Conservation (phyloP, 2,888 invertebrate species). For the Mechanitis messenoides region DNA sequence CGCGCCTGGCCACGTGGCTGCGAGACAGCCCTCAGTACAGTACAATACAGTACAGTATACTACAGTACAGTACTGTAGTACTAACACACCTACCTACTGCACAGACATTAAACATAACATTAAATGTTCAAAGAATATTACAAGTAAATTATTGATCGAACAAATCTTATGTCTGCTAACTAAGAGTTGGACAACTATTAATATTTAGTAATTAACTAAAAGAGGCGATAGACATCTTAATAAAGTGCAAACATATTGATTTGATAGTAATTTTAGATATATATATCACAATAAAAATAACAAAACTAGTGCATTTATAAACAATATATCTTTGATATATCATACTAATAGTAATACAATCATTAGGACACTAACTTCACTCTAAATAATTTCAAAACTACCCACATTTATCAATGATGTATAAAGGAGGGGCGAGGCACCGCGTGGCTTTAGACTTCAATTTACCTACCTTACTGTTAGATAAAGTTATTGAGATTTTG, state of each 20-base stretch:
- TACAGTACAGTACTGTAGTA: not conserved
- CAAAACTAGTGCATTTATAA: no score
- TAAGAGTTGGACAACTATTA: no score
- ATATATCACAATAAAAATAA: no score
- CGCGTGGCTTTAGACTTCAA: not conserved
- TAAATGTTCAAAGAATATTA: not conserved
- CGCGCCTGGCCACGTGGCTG: conserved; percentile 57
- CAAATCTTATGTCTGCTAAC: not conserved
- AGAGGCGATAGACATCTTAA: no score
- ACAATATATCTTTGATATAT: no score
- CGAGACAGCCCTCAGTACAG: conserved; percentile 34
- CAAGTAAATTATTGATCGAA: not conserved
- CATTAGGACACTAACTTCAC: no score
- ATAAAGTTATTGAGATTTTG: not conserved
- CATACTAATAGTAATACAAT: no score
- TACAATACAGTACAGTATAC: not conserved
- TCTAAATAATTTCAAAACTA: not conserved
- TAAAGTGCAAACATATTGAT: no score
- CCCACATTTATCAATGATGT: not conserved
- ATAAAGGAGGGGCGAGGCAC: not conserved
- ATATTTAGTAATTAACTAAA: no score
- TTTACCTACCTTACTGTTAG: not conserved
- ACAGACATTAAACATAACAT: not conserved
- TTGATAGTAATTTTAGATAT: no score
- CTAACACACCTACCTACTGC: not conserved